phyloP scores from a whole-genome alignment of 2,113 vertebrate genomes.

The Hippocampus zosterae region DNA sequence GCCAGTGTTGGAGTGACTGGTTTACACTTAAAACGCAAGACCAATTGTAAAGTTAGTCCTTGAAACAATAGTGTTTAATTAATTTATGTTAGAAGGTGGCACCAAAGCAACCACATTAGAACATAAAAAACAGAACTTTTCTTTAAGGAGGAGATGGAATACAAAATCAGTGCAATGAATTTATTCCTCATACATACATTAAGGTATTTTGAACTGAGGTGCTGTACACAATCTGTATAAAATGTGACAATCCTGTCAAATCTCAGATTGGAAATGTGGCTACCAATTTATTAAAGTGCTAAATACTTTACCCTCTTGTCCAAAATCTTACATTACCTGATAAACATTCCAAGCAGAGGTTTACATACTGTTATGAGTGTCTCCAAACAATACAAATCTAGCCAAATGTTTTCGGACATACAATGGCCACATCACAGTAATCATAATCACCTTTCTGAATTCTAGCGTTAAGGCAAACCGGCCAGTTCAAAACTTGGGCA shows the following conservation, averaged over 20 bases:
- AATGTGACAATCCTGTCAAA: neutral
- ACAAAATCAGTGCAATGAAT: neutral
- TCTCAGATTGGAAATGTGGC: neutral
- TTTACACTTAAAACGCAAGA: no score
- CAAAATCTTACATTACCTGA: neutral
- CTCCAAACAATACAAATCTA: neutral
- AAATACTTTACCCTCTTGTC: neutral
- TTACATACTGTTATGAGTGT: neutral
- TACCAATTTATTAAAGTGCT: neutral
- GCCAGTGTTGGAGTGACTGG: no score
- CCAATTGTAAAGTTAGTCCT: no score
- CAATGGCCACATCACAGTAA: neutral
- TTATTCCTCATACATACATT: neutral
- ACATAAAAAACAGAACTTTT: neutral
- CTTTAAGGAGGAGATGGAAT: neutral
- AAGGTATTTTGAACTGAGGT: neutral
- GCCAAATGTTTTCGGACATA: conserved; percentile 1
- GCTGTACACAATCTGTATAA: neutral
- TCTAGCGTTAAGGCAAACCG: conserved; percentile 39
- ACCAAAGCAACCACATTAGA: neutral
- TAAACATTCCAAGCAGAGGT: neutral
- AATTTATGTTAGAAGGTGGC: neutral
- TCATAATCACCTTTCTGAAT: neutral
- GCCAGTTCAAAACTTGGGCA: neutral
- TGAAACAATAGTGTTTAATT: no score